Conservation (phyloP, 2,113 vertebrate genomes). For the Eretmochelys imbricata region DNA sequence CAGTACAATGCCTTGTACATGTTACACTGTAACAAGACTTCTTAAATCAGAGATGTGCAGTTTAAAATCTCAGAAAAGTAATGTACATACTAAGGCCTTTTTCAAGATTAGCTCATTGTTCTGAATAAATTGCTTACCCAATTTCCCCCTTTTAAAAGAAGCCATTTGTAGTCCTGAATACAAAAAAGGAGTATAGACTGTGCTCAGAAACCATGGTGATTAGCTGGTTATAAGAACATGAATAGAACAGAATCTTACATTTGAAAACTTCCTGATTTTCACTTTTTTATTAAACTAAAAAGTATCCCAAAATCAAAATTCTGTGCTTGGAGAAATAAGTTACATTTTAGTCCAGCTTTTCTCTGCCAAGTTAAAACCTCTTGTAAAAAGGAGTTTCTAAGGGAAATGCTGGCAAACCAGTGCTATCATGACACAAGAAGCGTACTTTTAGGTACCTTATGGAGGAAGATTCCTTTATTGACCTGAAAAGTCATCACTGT, state of each 20-base stretch:
- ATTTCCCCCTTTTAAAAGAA: not conserved
- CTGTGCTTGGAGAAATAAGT: not conserved
- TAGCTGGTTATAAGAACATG: slow-evolving; percentile 10
- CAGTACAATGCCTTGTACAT: not conserved
- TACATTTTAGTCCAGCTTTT: rapidly evolving
- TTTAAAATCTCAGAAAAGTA: not conserved
- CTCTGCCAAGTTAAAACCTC: not conserved
- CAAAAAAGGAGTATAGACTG: not conserved
- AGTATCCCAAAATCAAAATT: not conserved
- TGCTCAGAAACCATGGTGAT: not conserved
- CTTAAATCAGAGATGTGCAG: not conserved
- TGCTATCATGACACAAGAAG: slow-evolving; percentile 42
- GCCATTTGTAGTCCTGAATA: slow-evolving; percentile 13
- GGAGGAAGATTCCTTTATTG: slow-evolving; percentile 22
- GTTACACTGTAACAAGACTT: not conserved
- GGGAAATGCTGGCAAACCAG: slow-evolving; percentile 7
- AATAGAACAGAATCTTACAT: slow-evolving; percentile 34
- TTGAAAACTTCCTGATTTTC: slow-evolving; percentile 9
- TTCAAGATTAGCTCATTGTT: not conserved
- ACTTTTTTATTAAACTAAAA: slow-evolving; percentile 29
- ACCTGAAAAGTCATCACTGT: slow-evolving; percentile 5
- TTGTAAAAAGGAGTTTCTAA: slow-evolving; percentile 25
- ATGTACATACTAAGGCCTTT: not conserved
- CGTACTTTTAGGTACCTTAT: slow-evolving; percentile 57
- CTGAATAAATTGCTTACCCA: not conserved